These are phyloP conservation scores for Acronicta psi DNA, from an alignment of 2,888 invertebrate species.

Conservation along the genomic window DNA sequence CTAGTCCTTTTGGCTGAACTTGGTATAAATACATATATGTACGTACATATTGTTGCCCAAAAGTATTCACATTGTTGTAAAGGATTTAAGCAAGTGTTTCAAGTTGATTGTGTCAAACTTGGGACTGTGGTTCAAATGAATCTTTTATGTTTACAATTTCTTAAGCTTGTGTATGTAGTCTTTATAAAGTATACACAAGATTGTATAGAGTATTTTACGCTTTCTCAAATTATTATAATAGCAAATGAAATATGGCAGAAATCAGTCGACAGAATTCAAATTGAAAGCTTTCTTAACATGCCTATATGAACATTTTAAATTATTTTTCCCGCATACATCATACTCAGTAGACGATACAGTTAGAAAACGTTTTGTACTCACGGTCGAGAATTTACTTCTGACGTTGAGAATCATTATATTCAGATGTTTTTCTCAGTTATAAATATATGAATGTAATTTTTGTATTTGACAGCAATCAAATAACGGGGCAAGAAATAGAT, in stretches of 20 bases:
- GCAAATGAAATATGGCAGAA: not conserved
- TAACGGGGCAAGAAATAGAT: conserved; percentile 12
- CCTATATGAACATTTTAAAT: too few relatives aligned
- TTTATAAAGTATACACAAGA: conserved; percentile 5
- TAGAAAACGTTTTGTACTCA: too few relatives aligned
- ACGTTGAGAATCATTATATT: not conserved
- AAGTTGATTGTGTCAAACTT: conserved; percentile 32
- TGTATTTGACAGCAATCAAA: conserved; percentile 2
- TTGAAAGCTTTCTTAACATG: too few relatives aligned
- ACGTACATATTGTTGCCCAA: conserved; percentile 39
- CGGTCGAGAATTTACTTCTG: not conserved
- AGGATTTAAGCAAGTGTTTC: conserved; percentile 16
- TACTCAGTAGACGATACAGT: too few relatives aligned
- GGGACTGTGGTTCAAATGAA: conserved; percentile 24
- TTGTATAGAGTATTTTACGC: not conserved
- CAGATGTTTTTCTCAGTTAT: not conserved
- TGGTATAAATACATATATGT: conserved; percentile 38
- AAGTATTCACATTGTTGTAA: conserved; percentile 44
- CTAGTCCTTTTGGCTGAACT: conserved; percentile 45
- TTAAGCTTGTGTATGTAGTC: conserved; percentile 1
- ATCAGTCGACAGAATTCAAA: too few relatives aligned
- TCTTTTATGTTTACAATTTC: conserved; percentile 14
- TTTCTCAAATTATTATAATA: not conserved
- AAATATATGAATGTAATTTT: not conserved
- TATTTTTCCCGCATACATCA: too few relatives aligned